These are phyloP conservation scores for Sebastes reedi DNA, from an alignment of 2,797 vertebrate species.

Conservation along the genomic window DNA sequence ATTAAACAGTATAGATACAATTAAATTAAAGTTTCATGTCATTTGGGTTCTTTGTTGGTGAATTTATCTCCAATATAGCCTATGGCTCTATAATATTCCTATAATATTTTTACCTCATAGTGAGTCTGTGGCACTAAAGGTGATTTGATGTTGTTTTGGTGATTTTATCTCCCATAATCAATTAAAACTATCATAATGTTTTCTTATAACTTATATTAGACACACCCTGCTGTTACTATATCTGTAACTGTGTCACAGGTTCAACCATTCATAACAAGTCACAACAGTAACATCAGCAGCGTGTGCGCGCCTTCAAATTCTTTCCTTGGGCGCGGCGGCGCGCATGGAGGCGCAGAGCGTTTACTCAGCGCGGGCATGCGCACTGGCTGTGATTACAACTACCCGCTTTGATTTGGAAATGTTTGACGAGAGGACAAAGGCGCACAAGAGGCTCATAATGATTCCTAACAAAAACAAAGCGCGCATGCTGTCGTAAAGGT, in stretches of 20 bases:
- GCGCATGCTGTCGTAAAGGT: slow-evolving; percentile 26
- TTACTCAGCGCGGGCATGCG: slow-evolving; percentile 32
- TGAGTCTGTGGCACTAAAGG: neutral
- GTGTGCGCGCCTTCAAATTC: slow-evolving; percentile 47
- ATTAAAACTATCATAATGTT: neutral
- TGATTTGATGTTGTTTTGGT: neutral
- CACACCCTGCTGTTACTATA: neutral
- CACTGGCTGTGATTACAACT: slow-evolving; percentile 11
- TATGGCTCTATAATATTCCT: neutral
- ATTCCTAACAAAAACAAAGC: slow-evolving; percentile 62
- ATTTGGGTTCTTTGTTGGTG: neutral
- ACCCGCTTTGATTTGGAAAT: slow-evolving; percentile 45
- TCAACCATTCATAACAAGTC: slow-evolving; percentile 54
- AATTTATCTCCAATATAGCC: neutral
- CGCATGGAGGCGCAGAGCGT: neutral
- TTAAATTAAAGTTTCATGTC: neutral
- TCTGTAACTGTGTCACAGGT: neutral
- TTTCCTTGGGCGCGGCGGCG: slow-evolving; percentile 56
- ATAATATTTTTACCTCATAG: neutral
- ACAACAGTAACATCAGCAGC: slow-evolving; percentile 41
- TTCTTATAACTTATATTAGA: neutral
- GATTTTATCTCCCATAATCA: neutral
- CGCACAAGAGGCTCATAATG: neutral
- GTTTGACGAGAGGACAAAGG: slow-evolving; percentile 36
- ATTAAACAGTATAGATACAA: too few species aligned